phyloP scores from a whole-genome alignment of 2,797 vertebrate genomes.

The Columba guinea region DNA sequence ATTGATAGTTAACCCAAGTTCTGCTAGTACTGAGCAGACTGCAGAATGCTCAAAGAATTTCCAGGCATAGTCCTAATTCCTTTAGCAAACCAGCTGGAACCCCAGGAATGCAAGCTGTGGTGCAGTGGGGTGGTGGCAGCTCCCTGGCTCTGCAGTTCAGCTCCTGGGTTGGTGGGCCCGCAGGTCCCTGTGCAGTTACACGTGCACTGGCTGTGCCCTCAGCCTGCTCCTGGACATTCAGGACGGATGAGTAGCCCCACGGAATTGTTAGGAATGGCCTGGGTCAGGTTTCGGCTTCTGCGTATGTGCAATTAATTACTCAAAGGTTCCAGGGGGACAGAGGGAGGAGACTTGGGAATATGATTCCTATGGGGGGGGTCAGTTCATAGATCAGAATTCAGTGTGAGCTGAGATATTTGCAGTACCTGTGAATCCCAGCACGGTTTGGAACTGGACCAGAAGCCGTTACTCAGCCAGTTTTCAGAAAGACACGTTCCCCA shows the following conservation, averaged over 20 bases:
- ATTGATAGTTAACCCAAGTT: neutral
- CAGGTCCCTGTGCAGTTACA: neutral
- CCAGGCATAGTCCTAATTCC: neutral
- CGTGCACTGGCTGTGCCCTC: neutral
- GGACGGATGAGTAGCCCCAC: neutral
- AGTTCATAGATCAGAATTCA: neutral
- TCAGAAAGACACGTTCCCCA: neutral
- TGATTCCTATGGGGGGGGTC: constrained; percentile 24
- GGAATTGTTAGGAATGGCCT: neutral
- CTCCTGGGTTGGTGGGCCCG: neutral
- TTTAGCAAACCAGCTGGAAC: neutral
- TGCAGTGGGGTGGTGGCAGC: too few relatives aligned
- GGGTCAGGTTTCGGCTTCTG: constrained; percentile 31
- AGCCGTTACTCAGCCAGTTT: neutral
- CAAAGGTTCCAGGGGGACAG: neutral
- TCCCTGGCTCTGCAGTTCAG: neutral
- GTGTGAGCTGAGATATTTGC: neutral
- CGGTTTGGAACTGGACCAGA: neutral
- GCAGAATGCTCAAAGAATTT: neutral
- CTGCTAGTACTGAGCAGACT: neutral
- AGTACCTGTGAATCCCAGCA: neutral
- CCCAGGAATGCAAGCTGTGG: accelerated
- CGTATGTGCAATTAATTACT: neutral
- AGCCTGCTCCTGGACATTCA: neutral
- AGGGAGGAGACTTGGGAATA: neutral